These are phyloP conservation scores for Steinernema feltiae DNA, from an alignment of 1,140 invertebrate genomes.

Conservation along the genomic window DNA sequence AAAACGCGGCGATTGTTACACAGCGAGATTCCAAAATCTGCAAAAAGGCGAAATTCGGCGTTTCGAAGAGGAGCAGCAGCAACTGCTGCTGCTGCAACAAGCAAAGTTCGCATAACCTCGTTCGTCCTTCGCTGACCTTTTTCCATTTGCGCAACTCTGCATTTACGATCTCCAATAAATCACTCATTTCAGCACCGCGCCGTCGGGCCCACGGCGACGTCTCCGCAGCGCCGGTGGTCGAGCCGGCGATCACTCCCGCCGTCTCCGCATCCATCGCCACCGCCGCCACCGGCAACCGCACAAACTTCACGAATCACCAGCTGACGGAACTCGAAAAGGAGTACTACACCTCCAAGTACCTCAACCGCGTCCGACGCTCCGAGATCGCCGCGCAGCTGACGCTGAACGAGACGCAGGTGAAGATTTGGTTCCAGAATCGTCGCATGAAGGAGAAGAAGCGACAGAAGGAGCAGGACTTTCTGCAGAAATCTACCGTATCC, in stretches of 20 bases:
- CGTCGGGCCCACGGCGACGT: not conserved
- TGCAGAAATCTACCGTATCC: slow-evolving; percentile 7
- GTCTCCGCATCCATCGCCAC: not conserved
- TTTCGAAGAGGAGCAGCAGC: too few relatives aligned
- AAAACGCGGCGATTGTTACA: not conserved
- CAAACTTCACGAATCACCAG: slow-evolving; percentile 98
- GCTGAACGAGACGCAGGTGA: slow-evolving; percentile 86
- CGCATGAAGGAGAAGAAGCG: slow-evolving; percentile 70
- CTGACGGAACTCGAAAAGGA: slow-evolving; percentile 93
- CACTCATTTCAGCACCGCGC: slow-evolving; percentile 1
- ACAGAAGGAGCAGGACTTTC: slow-evolving; percentile 50
- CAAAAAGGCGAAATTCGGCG: too few relatives aligned
- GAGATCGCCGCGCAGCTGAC: slow-evolving; percentile 92
- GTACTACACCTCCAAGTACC: slow-evolving; percentile 98
- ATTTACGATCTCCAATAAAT: slow-evolving; percentile 9
- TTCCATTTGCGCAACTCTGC: slow-evolving; percentile 8
- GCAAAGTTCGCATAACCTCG: not conserved
- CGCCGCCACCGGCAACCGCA: slow-evolving; percentile 63
- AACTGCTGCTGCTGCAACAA: not conserved
- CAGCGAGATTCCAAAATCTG: not conserved
- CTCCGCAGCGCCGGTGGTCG: not conserved
- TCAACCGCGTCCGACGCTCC: slow-evolving; percentile 86
- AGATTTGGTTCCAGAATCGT: slow-evolving; percentile 70
- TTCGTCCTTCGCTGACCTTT: not conserved
- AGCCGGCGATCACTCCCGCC: not conserved